Conservation (phyloP, 2,888 invertebrate species). For the Spodoptera exigua region DNA sequence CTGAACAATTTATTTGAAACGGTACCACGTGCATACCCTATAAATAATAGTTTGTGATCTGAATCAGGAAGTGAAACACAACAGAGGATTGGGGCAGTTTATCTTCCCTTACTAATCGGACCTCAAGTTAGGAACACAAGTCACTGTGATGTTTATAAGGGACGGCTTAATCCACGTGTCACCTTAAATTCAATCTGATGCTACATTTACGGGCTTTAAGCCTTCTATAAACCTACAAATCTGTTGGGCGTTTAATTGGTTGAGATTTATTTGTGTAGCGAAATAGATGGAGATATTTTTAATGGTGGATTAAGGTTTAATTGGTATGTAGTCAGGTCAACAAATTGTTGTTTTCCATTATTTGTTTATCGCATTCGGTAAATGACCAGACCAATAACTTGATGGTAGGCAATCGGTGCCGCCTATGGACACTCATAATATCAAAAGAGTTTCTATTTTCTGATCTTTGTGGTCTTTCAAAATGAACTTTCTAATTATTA, state of each 20-base stretch:
- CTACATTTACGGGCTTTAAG: constrained; percentile 48
- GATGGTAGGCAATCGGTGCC: too few relatives aligned
- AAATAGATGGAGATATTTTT: neutral
- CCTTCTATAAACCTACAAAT: constrained; percentile 17
- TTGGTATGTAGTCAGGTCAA: too few relatives aligned
- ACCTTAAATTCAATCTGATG: constrained; percentile 52
- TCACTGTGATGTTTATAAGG: constrained; percentile 53
- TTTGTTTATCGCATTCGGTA: too few relatives aligned
- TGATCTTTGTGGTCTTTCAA: too few relatives aligned
- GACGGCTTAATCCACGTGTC: constrained; percentile 48
- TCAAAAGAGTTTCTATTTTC: too few relatives aligned
- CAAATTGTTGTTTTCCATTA: too few relatives aligned
- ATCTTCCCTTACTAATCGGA: constrained; percentile 51
- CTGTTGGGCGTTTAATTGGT: neutral
- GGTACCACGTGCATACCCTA: constrained; percentile 9
- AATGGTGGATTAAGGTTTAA: neutral
- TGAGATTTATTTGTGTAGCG: constrained; percentile 7
- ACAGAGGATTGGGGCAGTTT: constrained; percentile 32
- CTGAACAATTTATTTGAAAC: constrained; percentile 16
- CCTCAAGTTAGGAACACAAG: constrained; percentile 42
- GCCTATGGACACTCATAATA: too few relatives aligned
- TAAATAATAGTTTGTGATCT: constrained; percentile 32
- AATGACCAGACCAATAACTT: too few relatives aligned
- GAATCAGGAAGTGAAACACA: constrained; percentile 38
- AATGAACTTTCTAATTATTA: too few relatives aligned